Conservation (phyloP, 2,797 vertebrate species). For the Myotis pilosus region DNA sequence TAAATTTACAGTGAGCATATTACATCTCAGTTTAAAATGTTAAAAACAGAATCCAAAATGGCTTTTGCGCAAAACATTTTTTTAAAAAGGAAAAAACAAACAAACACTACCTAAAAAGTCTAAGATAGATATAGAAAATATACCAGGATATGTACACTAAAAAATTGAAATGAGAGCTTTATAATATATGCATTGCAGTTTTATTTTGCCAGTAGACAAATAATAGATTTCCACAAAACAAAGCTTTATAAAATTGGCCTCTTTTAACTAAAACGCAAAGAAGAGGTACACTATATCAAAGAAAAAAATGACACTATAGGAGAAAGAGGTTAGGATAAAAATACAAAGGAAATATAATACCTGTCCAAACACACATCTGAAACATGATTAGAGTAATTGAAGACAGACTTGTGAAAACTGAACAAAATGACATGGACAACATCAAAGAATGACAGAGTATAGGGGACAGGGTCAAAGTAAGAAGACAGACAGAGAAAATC, state of each 20-base stretch:
- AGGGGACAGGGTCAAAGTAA: not conserved
- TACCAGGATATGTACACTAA: not conserved
- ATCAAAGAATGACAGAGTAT: not conserved
- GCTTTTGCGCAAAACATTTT: not conserved
- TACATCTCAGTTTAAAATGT: not conserved
- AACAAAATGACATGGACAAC: not conserved
- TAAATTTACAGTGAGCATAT: not conserved
- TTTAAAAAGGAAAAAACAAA: not conserved
- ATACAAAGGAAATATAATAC: not conserved
- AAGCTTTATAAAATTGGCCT: not conserved
- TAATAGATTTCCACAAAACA: not conserved
- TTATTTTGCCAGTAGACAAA: not conserved
- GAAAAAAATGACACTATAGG: not conserved
- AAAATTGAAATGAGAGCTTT: not conserved
- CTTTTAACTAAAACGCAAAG: not conserved
- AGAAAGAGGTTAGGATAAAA: not conserved
- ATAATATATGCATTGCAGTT: not conserved
- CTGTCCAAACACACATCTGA: not conserved
- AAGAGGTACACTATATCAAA: not conserved
- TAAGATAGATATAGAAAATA: not conserved
- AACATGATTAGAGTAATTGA: not conserved
- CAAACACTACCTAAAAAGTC: not conserved
- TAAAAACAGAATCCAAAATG: not conserved
- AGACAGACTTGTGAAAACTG: not conserved
- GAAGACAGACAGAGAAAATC: not conserved